These are phyloP conservation scores for Drosophila stalkeri DNA, from an alignment of 2,888 invertebrate genomes.

Conservation along the genomic window DNA sequence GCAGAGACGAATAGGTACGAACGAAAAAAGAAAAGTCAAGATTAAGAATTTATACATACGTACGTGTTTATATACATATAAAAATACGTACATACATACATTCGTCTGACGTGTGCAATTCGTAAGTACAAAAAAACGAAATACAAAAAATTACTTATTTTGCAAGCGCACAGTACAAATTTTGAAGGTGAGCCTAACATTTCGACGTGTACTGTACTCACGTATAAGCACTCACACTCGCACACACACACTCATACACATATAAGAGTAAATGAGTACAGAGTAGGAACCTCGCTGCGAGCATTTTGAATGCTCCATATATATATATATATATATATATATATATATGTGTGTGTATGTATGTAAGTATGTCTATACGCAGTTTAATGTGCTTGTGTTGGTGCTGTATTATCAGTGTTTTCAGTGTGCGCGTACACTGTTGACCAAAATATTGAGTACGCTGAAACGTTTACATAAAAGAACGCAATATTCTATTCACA, in stretches of 20 bases:
- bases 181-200: conserved; percentile 58
- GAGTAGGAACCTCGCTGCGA: conserved; percentile 48
- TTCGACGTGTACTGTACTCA: conserved; percentile 52
- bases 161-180: conserved; percentile 48
- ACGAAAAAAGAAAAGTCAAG: conserved; percentile 39
- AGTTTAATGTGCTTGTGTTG: conserved; percentile 20
- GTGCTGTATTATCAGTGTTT: conserved; percentile 46
- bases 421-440: conserved; percentile 45
- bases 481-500: conserved; percentile 46
- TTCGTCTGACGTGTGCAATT: conserved; percentile 30
- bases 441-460: conserved; percentile 55
- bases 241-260: conserved; percentile 24
- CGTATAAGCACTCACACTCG: conserved; percentile 10
- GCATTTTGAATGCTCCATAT: conserved; percentile 54
- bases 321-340: not conserved
- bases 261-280: conserved; percentile 47
- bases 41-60: conserved; percentile 35
- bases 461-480: conserved; percentile 26
- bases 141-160: conserved; percentile 41
- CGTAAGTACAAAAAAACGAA: conserved; percentile 27
- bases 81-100: conserved; percentile 3
- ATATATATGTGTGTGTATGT: not conserved
- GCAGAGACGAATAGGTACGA: conserved; percentile 25
- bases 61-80: conserved; percentile 8
- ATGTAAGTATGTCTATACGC: conserved; percentile 18